phyloP scores from a whole-genome alignment of 2,797 vertebrate genomes.

The Crypturellus tataupa region DNA sequence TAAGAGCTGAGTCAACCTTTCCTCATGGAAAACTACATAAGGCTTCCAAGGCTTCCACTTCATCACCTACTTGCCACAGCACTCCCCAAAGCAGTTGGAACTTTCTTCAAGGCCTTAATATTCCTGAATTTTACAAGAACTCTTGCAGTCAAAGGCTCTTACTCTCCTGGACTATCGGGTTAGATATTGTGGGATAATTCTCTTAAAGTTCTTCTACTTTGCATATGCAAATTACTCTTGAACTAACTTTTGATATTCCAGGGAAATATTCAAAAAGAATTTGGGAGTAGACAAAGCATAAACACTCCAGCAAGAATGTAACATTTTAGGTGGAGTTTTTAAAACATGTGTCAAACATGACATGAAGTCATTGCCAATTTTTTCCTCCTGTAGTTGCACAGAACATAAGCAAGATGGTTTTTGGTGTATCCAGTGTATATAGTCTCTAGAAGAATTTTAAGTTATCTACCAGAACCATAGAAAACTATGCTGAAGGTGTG shows the following conservation, averaged over 20 bases:
- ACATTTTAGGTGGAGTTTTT: not conserved
- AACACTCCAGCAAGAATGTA: not conserved
- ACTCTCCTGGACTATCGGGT: not conserved
- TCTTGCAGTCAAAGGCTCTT: not conserved
- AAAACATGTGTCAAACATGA: not conserved
- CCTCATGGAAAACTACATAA: not conserved
- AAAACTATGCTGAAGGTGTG: not conserved
- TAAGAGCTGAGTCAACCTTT: not conserved
- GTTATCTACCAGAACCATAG: not conserved
- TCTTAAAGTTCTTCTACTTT: not conserved
- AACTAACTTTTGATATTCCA: not conserved
- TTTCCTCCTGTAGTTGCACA: not conserved
- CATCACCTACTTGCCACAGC: not conserved
- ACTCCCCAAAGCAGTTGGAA: not conserved
- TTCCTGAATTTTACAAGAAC: constrained; percentile 1
- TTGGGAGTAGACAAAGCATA: not conserved
- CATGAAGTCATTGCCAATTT: not conserved
- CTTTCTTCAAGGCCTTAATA: not conserved
- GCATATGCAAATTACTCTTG: constrained; percentile 11
- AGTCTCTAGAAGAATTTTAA: not conserved
- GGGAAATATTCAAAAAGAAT: not conserved
- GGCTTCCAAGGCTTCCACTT: not conserved
- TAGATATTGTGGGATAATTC: not conserved
- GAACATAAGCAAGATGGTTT: not conserved
- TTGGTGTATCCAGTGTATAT: not conserved